A percentile compares a stretch with the other conserved stretches of the same genome.
phyloP scores from a whole-genome alignment of 1,140 invertebrate species.

The Oscheius sp. region DNA sequence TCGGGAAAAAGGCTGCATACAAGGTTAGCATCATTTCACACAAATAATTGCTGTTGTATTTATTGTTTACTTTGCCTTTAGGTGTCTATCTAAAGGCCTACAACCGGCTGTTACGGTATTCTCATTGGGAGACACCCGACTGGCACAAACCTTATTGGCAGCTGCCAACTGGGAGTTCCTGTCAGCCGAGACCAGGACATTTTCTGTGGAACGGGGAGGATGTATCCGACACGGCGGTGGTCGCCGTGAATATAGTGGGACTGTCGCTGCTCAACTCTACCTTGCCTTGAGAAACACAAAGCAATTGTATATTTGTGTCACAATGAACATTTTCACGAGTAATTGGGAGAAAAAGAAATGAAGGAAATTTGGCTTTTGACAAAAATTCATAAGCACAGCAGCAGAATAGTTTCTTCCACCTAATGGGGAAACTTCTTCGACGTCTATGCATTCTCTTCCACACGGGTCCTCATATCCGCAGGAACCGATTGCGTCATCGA shows the following conservation, averaged over 20 bases:
- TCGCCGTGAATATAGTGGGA: slow-evolving; percentile 31
- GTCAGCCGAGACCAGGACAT: slow-evolving; percentile 1
- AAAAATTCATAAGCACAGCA: no score
- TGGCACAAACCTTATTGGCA: slow-evolving; percentile 33
- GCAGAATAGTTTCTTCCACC: no score
- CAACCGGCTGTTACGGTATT: slow-evolving; percentile 16
- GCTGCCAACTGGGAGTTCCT: neutral
- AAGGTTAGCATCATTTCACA: slow-evolving; percentile 11
- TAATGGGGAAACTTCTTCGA: no score
- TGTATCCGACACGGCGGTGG: slow-evolving; percentile 3
- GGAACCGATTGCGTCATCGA: no score
- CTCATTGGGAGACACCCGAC: slow-evolving; percentile 33
- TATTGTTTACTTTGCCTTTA: neutral
- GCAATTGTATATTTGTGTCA: neutral
- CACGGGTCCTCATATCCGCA: no score
- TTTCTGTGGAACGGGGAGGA: slow-evolving; percentile 12
- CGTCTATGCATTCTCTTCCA: no score
- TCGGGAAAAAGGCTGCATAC: slow-evolving; percentile 3
- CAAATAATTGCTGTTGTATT: no score
- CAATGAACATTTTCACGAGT: slow-evolving; percentile 5
- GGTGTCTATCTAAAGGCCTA: slow-evolving; percentile 31
- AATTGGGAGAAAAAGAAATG: neutral
- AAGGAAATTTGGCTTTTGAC: no score
- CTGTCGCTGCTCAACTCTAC: neutral
- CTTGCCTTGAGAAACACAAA: neutral